phyloP scores from a whole-genome alignment of 2,797 vertebrate genomes.

The Microhierax caerulescens region DNA sequence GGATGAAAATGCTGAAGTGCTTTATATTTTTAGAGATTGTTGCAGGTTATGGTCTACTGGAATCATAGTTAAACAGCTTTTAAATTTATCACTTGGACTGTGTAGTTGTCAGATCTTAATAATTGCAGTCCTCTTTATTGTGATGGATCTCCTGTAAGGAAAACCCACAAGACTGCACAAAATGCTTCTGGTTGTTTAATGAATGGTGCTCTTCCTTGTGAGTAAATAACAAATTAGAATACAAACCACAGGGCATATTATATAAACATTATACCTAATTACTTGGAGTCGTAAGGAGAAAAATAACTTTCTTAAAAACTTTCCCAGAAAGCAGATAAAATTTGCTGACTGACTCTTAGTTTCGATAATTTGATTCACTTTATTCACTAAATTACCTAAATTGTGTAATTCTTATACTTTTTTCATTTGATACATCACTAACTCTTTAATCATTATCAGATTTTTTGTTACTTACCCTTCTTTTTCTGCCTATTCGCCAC shows the following conservation, averaged over 20 bases:
- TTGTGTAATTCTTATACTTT: not conserved
- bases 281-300: not conserved
- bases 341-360: not conserved
- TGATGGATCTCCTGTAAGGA: not conserved
- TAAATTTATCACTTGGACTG: not conserved
- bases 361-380: not conserved
- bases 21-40: not conserved
- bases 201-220: not conserved
- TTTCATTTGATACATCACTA: not conserved
- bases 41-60: not conserved
- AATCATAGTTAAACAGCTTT: not conserved
- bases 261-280: not conserved
- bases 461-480: not conserved
- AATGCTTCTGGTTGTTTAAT: not conserved
- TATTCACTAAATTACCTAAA: not conserved
- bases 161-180: not conserved
- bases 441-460: not conserved
- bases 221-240: conserved; percentile 5
- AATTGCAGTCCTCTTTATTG: not conserved
- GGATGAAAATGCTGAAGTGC: not conserved
- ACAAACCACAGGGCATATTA: not conserved
- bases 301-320: not conserved
- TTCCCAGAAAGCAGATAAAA: not conserved
- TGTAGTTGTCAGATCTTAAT: not conserved
- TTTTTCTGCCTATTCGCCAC: not conserved